Percentiles rank a stretch among this genome's conserved stretches.
Evolutionary conservation across 2,113 vertebrate species (phyloP).

Genomic region (Capreolus pygargus): DNA sequence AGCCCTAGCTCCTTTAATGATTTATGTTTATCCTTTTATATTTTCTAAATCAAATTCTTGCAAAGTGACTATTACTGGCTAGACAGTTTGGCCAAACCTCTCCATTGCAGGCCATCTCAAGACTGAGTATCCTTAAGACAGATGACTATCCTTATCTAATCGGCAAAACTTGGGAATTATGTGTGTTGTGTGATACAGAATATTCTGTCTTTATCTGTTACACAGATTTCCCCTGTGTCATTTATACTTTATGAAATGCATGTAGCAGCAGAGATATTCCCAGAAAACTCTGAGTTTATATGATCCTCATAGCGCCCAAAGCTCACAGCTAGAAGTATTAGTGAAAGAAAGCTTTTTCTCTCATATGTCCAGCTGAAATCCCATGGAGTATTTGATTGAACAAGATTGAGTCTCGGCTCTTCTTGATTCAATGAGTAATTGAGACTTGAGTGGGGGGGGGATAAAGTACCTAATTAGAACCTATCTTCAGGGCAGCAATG

Average conservation of each 20-base stretch:
- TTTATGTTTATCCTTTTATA: background rate
- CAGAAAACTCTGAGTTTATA: background rate
- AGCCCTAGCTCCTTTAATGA: background rate
- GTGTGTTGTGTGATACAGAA: background rate
- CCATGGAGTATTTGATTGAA: background rate
- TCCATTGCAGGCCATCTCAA: background rate
- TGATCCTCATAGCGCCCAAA: background rate
- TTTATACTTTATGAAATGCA: background rate
- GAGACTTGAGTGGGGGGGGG: background rate
- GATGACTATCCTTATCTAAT: background rate
- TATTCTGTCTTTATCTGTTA: background rate
- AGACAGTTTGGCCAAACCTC: background rate
- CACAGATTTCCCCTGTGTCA: background rate
- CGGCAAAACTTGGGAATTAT: background rate
- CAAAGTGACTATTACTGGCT: background rate
- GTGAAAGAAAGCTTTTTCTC: background rate
- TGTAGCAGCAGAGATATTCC: background rate
- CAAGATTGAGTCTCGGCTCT: background rate
- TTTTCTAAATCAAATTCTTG: background rate
- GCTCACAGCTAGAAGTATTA: background rate
- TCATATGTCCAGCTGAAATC: background rate
- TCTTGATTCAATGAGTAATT: slow-evolving; percentile 13
- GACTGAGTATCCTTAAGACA: background rate
- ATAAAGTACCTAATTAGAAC: background rate
- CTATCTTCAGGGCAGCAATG: too few species aligned